Conservation (phyloP, 2,888 invertebrate genomes). For the Cabera pusaria region DNA sequence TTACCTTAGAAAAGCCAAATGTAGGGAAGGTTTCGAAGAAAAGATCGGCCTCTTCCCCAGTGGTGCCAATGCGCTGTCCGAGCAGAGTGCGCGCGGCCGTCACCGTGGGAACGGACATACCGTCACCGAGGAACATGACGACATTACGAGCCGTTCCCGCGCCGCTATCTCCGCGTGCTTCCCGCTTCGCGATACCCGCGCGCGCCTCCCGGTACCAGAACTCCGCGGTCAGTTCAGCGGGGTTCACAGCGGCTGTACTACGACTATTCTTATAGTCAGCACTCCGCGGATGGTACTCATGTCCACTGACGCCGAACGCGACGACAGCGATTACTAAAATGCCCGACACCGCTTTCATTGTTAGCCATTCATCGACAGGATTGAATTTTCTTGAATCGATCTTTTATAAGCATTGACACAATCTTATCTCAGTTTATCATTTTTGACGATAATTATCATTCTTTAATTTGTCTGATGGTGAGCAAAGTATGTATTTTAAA, state of each 20-base stretch:
- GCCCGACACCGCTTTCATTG: not conserved
- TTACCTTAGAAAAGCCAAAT: conserved; percentile 85
- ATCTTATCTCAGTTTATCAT: conserved; percentile 9
- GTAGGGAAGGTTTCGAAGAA: conserved; percentile 85
- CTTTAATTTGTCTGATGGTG: too few relatives aligned
- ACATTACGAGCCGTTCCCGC: conserved; percentile 69
- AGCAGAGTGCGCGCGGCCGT: conserved; percentile 85
- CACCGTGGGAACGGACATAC: conserved; percentile 88
- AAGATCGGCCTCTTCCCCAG: conserved; percentile 84
- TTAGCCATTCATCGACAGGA: not conserved
- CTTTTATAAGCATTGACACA: conserved; percentile 1
- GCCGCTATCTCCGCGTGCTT: conserved; percentile 34
- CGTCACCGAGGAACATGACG: conserved; percentile 89
- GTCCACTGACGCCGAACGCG: not conserved
- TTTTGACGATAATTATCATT: too few relatives aligned
- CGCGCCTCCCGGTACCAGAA: conserved; percentile 74
- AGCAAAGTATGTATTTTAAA: too few relatives aligned
- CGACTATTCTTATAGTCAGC: too few relatives aligned
- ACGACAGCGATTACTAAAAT: not conserved
- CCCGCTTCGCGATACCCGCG: conserved; percentile 51
- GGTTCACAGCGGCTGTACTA: not conserved
- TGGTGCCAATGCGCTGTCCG: conserved; percentile 78
- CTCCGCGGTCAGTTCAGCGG: conserved; percentile 34
- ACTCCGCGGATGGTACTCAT: not conserved
- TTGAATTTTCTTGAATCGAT: not conserved